Evolutionary conservation across 2,888 invertebrate genomes (phyloP), one percentile per base, ranked within the genome.

Genomic region (Lasius fuliginosus): DNA sequence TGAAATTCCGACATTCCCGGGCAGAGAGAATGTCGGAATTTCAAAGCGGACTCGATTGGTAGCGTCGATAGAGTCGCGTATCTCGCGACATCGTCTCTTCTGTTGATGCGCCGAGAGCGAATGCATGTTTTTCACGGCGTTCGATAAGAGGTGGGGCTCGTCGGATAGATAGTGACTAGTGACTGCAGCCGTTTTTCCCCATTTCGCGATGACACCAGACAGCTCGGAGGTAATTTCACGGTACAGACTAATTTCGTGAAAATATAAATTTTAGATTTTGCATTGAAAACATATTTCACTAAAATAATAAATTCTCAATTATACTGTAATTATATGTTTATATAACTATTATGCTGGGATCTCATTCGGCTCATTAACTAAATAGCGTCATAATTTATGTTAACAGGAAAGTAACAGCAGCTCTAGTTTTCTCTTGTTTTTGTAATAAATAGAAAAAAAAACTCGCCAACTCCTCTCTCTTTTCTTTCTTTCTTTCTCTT

Each of bases 71-170:
- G 53, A 53, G 69, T 60, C 46, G 60, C 33, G 60, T 62, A 81
- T 49, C 69, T 69, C 46, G 77, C 53, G 67, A 67, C 77, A 77
- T 77, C 77, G 71, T 71, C 36, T 71, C 56, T 46, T 60, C 46
- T 69, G 60, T 60, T 81, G 79, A 71, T 46, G 71, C 56, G 42
- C 46, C 79, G 69, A 71, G 46, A 69, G 68, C 68, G 77, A 60
- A 71, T 62, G 71, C 60, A 71, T 69, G 69, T 79, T 69, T 79
- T 79, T 79, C 46, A 60, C 33, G 60, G 23, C 23, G 79, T 46
- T 69, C 69, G 60, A 79, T 69, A 79, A 79, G 42, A 79, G 58
- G 42, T 56, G 42, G 65, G 23, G n/a, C 27, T 67, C 40, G 8
- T 36, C 49, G 33, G 65, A 67, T 56, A 46, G 53, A 12, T 67